phyloP scores from a whole-genome alignment of 2,113 vertebrate genomes.

The Ariopsis seemanni region DNA sequence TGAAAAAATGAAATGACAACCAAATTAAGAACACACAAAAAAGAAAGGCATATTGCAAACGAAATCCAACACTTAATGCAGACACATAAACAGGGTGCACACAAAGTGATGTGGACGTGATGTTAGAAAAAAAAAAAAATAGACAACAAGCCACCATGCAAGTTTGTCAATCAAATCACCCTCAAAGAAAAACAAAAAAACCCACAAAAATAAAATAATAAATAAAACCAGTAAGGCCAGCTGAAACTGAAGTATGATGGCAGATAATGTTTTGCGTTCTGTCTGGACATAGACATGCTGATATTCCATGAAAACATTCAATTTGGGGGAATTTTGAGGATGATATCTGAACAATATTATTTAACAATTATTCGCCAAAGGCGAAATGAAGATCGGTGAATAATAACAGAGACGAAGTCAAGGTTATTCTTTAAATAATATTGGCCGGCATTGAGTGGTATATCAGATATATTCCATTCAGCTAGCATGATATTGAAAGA shows the following conservation, averaged over 20 bases:
- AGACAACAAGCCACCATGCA: constrained; percentile 59
- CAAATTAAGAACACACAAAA: constrained; percentile 82
- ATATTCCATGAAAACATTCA: not conserved
- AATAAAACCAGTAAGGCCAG: too few relatives aligned
- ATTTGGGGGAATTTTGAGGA: not conserved
- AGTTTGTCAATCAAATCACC: not conserved
- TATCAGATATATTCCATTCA: too few relatives aligned
- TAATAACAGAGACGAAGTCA: too few relatives aligned
- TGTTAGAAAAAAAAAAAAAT: not conserved
- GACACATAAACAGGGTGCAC: constrained; percentile 51
- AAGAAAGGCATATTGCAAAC: constrained; percentile 55
- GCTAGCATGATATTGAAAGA: too few relatives aligned
- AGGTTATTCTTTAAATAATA: too few relatives aligned
- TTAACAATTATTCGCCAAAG: too few relatives aligned
- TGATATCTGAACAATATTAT: not conserved
- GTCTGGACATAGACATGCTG: not conserved
- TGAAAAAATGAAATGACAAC: constrained; percentile 96
- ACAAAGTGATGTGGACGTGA: constrained; percentile 33
- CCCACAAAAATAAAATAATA: too few relatives aligned
- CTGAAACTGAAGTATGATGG: not conserved
- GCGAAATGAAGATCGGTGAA: too few relatives aligned
- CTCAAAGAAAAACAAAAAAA: not conserved
- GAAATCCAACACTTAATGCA: constrained; percentile 20
- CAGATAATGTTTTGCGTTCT: not conserved
- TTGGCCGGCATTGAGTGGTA: too few relatives aligned